Evolutionary conservation across 1,140 invertebrate genomes (phyloP).

Genomic region (Zaprionus africanus): DNA sequence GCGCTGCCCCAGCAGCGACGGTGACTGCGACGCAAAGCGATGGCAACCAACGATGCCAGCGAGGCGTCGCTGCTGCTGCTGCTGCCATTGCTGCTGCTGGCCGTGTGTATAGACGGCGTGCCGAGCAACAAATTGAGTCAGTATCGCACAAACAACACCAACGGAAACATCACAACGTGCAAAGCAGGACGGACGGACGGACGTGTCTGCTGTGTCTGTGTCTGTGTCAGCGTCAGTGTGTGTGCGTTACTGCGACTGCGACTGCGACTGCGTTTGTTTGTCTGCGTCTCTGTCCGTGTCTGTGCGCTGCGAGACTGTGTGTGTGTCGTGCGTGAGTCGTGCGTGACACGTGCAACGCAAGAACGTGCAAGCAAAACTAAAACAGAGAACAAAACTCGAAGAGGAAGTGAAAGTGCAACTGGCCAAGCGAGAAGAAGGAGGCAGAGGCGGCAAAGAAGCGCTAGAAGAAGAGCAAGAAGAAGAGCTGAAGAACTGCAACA

Average conservation of each 20-base stretch:
- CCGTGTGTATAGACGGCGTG: slow-evolving; percentile 68
- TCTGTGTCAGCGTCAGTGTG: slow-evolving; percentile 20
- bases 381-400: not conserved
- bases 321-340: slow-evolving; percentile 44
- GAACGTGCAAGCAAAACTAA: not conserved
- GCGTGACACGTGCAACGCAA: slow-evolving; percentile 24
- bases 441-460: not conserved
- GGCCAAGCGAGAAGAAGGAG: not conserved
- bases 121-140: slow-evolving; percentile 83
- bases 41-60: not conserved
- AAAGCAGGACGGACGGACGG: slow-evolving; percentile 66
- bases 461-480: not conserved
- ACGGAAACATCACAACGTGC: slow-evolving; percentile 81
- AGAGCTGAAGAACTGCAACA: slow-evolving; percentile 19
- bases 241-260: slow-evolving; percentile 22
- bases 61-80: slow-evolving; percentile 8
- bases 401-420: not conserved
- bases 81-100: slow-evolving; percentile 8
- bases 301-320: slow-evolving; percentile 21
- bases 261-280: slow-evolving; percentile 35
- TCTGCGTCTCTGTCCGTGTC: slow-evolving; percentile 19
- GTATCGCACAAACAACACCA: slow-evolving; percentile 84
- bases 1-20: slow-evolving; percentile 6
- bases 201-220: slow-evolving; percentile 62
- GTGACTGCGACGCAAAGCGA: not conserved